Percentiles rank a stretch among this genome's conserved stretches.
Conservation (phyloP, 2,888 invertebrate species). For the Cosmia pyralina region DNA sequence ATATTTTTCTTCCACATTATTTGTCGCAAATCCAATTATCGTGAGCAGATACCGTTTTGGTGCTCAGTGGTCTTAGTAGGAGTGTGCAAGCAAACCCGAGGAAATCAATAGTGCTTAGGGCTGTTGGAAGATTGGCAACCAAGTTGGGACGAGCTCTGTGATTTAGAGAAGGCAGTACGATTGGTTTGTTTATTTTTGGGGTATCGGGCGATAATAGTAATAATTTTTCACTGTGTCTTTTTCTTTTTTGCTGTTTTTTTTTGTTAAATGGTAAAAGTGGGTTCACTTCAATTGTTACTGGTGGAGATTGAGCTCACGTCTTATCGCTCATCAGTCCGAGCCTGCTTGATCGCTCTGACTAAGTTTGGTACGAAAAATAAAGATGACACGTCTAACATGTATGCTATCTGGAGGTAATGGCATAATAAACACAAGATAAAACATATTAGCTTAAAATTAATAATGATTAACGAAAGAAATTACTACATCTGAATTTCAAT, state of each 20-base stretch:
- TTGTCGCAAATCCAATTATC: constrained; percentile 67
- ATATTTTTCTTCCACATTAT: constrained; percentile 53
- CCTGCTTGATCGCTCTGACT: no score
- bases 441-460: neutral
- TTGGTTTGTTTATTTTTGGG: neutral
- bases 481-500: neutral
- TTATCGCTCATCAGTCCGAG: neutral
- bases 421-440: neutral
- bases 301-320: neutral
- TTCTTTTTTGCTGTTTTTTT: neutral
- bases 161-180: neutral
- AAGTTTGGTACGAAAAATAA: neutral
- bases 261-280: neutral
- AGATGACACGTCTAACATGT: neutral
- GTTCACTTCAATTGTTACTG: neutral
- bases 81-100: constrained; percentile 42
- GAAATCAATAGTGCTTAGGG: constrained; percentile 37
- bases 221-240: neutral
- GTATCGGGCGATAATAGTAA: neutral
- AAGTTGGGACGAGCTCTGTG: neutral
- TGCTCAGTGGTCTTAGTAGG: constrained; percentile 18
- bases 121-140: constrained; percentile 18
- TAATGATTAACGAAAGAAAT: neutral
- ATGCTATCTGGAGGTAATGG: neutral
- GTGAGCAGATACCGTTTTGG: constrained; percentile 56